Percentiles rank a stretch among this genome's conserved stretches.
Evolutionary conservation across 2,888 invertebrate species (phyloP).

Genomic region (Trachelus stipa): DNA sequence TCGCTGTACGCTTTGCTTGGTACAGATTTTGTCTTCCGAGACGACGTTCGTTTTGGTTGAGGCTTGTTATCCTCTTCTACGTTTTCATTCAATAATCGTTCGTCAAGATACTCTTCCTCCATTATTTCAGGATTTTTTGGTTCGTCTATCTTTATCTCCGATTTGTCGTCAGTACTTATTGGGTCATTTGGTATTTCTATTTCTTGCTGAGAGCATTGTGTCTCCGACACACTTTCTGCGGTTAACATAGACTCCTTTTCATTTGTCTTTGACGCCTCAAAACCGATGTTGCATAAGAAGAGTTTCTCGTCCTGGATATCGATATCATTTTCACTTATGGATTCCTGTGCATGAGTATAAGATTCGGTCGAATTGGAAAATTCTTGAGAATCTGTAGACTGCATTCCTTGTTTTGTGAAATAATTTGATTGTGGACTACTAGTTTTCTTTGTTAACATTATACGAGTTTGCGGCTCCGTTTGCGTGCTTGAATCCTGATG

Average conservation of each 20-base stretch:
- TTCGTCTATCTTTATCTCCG: constrained; percentile 15
- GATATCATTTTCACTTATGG: constrained; percentile 12
- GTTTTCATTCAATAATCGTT: constrained; percentile 28
- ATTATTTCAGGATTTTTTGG: constrained; percentile 22
- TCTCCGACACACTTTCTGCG: constrained; percentile 33
- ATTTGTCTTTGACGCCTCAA: constrained; percentile 33
- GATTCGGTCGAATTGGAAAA: constrained; percentile 38
- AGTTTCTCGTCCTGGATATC: constrained; percentile 45
- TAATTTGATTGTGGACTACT: constrained; percentile 45
- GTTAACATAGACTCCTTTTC: constrained; percentile 24
- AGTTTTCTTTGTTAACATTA: constrained; percentile 47
- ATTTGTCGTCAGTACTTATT: neutral
- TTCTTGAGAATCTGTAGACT: constrained; percentile 24
- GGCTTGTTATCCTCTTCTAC: constrained; percentile 33
- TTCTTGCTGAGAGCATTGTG: constrained; percentile 26
- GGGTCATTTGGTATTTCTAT: constrained; percentile 5
- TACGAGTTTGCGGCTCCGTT: constrained; percentile 52
- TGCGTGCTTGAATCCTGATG: constrained; percentile 58
- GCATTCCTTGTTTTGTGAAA: constrained; percentile 57
- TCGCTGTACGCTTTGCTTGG: constrained; percentile 48
- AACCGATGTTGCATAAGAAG: constrained; percentile 43
- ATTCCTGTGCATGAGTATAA: constrained; percentile 35
- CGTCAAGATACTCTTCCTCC: constrained; percentile 32
- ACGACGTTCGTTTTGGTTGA: constrained; percentile 46
- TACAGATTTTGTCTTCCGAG: constrained; percentile 49